These are phyloP conservation scores for Petrosia ficiformis DNA, from an alignment of 37 sponge, comb jelly and placozoan genomes.

Conservation along the genomic window DNA sequence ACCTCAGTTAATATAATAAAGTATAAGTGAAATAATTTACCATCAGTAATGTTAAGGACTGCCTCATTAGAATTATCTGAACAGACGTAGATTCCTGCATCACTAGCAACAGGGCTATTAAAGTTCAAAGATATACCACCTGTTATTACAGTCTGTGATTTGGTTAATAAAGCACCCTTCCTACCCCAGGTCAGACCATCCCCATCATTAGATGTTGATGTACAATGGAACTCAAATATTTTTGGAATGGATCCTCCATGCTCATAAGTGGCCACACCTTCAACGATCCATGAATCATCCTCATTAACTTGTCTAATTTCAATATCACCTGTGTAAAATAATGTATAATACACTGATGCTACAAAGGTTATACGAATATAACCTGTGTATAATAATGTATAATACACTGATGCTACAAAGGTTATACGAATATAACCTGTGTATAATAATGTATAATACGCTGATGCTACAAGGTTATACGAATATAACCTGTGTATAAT, in stretches of 20 bases:
- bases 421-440: too few relatives aligned
- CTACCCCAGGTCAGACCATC: constrained; percentile 17
- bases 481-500: too few relatives aligned
- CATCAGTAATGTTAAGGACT: not conserved
- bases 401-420: too few relatives aligned
- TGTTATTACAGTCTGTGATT: not conserved
- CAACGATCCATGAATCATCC: constrained; percentile 7
- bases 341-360: too few relatives aligned
- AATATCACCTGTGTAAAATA: too few relatives aligned
- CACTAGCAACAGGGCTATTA: not conserved
- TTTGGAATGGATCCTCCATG: constrained; percentile 2
- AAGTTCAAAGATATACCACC: constrained; percentile 4
- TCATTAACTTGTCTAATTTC: too few relatives aligned
- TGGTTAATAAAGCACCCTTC: not conserved
- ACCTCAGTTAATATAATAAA: not conserved
- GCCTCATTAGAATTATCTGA: not conserved
- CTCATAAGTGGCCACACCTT: constrained; percentile 25
- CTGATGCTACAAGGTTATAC: too few relatives aligned
- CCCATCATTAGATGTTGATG: constrained; percentile 16
- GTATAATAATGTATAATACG: too few relatives aligned
- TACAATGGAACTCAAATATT: constrained; percentile 19
- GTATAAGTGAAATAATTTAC: not conserved
- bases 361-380: too few relatives aligned
- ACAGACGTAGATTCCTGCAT: constrained; percentile 17
- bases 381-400: too few relatives aligned